Evolutionary conservation across 2,888 invertebrate genomes (phyloP), one percentile per base, ranked within the genome.

Genomic region (Tachina lurida): DNA sequence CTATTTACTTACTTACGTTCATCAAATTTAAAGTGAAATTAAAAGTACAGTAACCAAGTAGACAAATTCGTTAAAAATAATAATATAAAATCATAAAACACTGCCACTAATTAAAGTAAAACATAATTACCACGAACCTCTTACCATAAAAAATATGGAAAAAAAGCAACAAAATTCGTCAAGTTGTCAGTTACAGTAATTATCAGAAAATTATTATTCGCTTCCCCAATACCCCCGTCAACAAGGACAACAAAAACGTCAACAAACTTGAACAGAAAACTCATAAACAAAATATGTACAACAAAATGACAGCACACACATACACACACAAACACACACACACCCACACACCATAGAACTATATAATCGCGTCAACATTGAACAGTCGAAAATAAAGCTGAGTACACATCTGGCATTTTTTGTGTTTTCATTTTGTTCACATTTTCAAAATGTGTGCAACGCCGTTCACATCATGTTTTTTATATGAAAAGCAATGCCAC

Each of bases 151-250:
- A 52, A 77, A 71, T 56, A 62, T 60, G 3, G 39, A 67, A 54
- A 70, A 65, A 13, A 22, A 45, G 31, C 31, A 52, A 39, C 54
- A 73, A 54, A 54, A 13, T 68, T 78, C 39, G 56, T 56, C 84
- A 85, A 82, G 68, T 74, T 85, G 82, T 85, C 82, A 85, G 77
- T 84, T 81, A 68, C 84, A 84, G 81, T 68, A 67, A 81, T 74
- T 81, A 77, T 13, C 41, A 74, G 84, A 77, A 81, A 81, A 81
- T 84, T 76, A 84, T 85, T 85, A 63, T 74, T 63, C 76, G n/a
- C 19, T 67, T 43, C 43, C 45, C 45, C 22, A 68, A 76, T 49
- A 39, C 4, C 19, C 17, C 54, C 68, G 49, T 49, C 10, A 65
- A 17, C n/a, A 67, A 2, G 0, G 17, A 3, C 5, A 49, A 10